phyloP scores from a whole-genome alignment of 2,113 vertebrate species.

The Axis porcinus region DNA sequence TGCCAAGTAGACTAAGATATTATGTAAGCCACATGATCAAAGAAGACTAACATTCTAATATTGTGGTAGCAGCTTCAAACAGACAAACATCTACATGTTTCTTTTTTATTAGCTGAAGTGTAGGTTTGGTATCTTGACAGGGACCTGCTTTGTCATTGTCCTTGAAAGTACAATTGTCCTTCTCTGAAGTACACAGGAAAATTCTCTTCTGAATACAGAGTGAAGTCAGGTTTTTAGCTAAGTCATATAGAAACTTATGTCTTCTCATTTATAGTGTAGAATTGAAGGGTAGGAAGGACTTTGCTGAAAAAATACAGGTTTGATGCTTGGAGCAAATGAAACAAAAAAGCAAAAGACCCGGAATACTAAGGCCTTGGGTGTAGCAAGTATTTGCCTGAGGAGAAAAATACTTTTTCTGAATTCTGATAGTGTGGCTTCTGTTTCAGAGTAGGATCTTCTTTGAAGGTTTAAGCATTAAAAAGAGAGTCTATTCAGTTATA shows the following conservation, averaged over 20 bases:
- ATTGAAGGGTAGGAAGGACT: neutral
- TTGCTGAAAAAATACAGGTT: neutral
- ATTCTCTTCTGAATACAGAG: slow-evolving; percentile 37
- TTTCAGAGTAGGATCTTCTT: slow-evolving; percentile 27
- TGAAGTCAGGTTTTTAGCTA: slow-evolving; percentile 40
- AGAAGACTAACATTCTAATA: neutral
- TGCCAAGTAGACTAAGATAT: neutral
- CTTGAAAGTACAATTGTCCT: neutral
- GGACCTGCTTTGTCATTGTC: slow-evolving; percentile 20
- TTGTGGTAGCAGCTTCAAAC: neutral
- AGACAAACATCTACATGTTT: neutral
- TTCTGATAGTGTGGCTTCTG: slow-evolving; percentile 37
- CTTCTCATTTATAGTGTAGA: slow-evolving; percentile 7
- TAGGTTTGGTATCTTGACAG: neutral
- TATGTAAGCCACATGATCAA: neutral
- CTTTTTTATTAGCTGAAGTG: neutral
- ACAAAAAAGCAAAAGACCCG: neutral
- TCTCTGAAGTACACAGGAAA: neutral
- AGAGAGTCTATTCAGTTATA: neutral
- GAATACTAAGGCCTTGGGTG: neutral
- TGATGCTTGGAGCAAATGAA: slow-evolving; percentile 29
- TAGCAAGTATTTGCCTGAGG: neutral
- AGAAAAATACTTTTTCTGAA: slow-evolving; percentile 9
- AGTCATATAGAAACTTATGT: neutral
- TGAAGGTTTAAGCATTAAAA: neutral